These are phyloP conservation scores for Saturnia japonica DNA, from an alignment of 2,888 invertebrate genomes.

Conservation along the genomic window DNA sequence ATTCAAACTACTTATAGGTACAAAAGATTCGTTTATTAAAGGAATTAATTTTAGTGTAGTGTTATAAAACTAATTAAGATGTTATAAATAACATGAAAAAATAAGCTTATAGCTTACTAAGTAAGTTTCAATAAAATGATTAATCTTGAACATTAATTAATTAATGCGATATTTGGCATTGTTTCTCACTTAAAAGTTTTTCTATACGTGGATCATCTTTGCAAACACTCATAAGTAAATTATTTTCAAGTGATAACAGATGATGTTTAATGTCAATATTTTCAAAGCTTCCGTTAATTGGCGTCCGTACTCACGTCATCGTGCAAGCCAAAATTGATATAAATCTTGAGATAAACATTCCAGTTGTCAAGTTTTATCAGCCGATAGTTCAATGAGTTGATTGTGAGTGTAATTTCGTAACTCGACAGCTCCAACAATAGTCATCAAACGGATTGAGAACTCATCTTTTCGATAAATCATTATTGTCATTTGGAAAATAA, in stretches of 20 bases:
- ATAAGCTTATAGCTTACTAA: neutral
- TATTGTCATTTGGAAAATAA: constrained; percentile 6
- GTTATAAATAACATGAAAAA: neutral
- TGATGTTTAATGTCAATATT: neutral
- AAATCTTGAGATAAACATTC: neutral
- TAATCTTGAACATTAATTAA: neutral
- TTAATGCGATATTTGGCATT: no score
- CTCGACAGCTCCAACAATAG: neutral
- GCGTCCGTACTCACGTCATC: neutral
- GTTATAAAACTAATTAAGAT: neutral
- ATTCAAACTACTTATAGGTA: neutral
- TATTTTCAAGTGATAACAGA: constrained; percentile 3
- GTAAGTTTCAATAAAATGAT: neutral
- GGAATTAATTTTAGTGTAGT: no score
- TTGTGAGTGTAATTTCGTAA: constrained; percentile 9
- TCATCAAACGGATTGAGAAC: neutral
- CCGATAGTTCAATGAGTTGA: constrained; percentile 9
- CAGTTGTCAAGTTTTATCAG: neutral
- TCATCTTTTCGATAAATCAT: constrained; percentile 18
- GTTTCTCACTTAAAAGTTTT: neutral
- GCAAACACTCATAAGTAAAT: constrained; percentile 6
- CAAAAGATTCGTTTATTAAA: constrained; percentile 7
- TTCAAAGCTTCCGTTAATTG: neutral
- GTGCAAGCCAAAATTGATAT: neutral
- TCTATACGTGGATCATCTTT: neutral